Evolutionary conservation across 2,797 vertebrate genomes (phyloP).

Genomic region (Notamacropus eugenii): DNA sequence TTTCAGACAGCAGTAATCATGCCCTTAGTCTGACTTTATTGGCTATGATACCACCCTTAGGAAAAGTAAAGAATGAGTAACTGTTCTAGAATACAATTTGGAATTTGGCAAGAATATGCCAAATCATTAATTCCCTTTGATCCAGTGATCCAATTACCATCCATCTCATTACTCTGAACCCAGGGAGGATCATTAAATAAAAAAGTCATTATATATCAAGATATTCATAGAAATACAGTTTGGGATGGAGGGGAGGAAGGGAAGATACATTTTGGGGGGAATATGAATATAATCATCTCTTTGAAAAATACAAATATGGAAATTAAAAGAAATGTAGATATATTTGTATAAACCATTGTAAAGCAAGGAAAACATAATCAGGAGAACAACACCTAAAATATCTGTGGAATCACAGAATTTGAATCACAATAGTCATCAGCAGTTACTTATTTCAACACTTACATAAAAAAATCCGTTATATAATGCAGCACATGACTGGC

Average conservation of each 20-base stretch:
- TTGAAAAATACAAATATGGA: not conserved
- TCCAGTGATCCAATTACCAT: not conserved
- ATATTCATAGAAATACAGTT: not conserved
- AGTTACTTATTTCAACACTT: not conserved
- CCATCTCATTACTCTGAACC: not conserved
- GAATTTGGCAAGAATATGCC: not conserved
- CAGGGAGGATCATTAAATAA: not conserved
- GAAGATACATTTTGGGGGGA: not conserved
- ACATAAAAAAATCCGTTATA: not conserved
- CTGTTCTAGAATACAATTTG: not conserved
- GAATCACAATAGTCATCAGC: not conserved
- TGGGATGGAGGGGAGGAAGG: rapidly evolving
- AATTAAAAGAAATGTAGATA: not conserved
- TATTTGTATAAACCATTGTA: not conserved
- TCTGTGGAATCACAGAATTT: not conserved
- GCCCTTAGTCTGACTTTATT: not conserved
- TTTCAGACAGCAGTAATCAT: not conserved
- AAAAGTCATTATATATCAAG: not conserved
- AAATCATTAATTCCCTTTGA: not conserved
- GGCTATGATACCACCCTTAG: not conserved
- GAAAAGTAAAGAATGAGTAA: not conserved
- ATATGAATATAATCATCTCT: not conserved
- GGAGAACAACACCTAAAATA: not conserved
- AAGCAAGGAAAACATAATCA: not conserved
- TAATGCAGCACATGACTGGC: not conserved